Evolutionary conservation across 2,113 vertebrate species (phyloP), one percentile per base, ranked within the genome.

Genomic region (Macrotus californicus): DNA sequence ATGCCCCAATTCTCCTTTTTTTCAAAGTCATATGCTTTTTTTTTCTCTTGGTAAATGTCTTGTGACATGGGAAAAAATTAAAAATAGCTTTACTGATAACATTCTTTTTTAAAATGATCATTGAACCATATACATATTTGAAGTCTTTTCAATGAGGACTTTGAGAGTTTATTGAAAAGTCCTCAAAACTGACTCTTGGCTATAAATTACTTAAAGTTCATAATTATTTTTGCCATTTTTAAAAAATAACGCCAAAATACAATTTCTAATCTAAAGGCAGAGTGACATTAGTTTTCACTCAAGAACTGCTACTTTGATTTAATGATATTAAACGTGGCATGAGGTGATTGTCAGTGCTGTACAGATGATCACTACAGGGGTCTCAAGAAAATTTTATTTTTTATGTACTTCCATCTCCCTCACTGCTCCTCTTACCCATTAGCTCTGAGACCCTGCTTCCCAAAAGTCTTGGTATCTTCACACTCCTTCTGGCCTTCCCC

Each of bases 51-150:
- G 29, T 43, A 66, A 56, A 85, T 94, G 73, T 61, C 29, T n/a
- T 43, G 19, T 50, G 81, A 36, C 3, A 79, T 43, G 29, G 16
- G 75, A 11, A 76, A 77, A 36, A 39, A 61, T 90, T 90, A 26
- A 79, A 92, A 91, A 59, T 48, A 19, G 41, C 67, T 96, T 92
- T 64, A 73, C 6, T 87, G 41, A 64, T 75, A 90, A 3, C 8
- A 94, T 69, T 96, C 59, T 81, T 87, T 87, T 64, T 15, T 87
- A 83, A n/a, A 80, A 48, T 87, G 79, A 66, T 82, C 75, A 73
- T 16, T 75, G 34, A 90, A 48, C 13, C 43, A 64, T 50, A 79
- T 39, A 56, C 70, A 50, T 76, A 87, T 72, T 50, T 84, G 5
- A 72, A 77, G 4, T 52, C 48, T 69, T 84, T 81, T 84, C 54